A percentile compares a stretch with the other conserved stretches of the same genome.
These are phyloP conservation scores for Amblyjoppa fuscipennis DNA, from an alignment of 2,888 invertebrate species.

Conservation along the genomic window DNA sequence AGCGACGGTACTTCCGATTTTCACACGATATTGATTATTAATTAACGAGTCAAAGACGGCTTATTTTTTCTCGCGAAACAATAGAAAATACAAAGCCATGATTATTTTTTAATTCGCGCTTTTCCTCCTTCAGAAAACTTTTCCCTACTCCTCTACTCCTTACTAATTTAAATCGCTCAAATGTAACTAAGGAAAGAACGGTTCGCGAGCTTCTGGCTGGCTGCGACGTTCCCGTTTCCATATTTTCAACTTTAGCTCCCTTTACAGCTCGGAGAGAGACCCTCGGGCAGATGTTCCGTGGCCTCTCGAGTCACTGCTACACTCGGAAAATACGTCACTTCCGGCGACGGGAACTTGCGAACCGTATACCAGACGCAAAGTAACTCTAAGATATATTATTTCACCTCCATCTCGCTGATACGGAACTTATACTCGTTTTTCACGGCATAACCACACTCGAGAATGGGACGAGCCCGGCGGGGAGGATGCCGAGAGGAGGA, in stretches of 20 bases:
- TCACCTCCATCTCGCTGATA: conserved; percentile 47
- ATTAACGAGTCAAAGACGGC: neutral
- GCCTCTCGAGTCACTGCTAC: conserved; percentile 46
- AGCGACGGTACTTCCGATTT: neutral
- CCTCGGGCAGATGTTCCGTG: conserved; percentile 35
- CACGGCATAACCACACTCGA: conserved; percentile 32
- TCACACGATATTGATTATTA: neutral
- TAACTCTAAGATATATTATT: conserved; percentile 57
- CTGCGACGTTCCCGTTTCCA: conserved; percentile 36
- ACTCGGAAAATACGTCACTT: conserved; percentile 59
- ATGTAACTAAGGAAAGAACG: conserved; percentile 26
- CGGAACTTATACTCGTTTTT: conserved; percentile 55
- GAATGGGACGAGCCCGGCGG: conserved; percentile 33
- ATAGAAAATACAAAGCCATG: neutral
- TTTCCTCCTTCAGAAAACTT: conserved; percentile 20
- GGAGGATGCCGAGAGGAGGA: neutral
- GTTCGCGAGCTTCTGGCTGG: conserved; percentile 31
- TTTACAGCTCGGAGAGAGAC: conserved; percentile 52
- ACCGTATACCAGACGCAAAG: conserved; percentile 36
- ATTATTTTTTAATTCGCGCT: neutral
- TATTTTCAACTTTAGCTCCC: conserved; percentile 45
- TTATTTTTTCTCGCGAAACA: neutral
- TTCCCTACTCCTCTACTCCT: neutral
- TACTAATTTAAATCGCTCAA: conserved; percentile 39
- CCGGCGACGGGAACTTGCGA: conserved; percentile 35